Evolutionary conservation across 37 sponge, comb jelly and placozoan species (phyloP).

Genomic region (Amphimedon queenslandica): DNA sequence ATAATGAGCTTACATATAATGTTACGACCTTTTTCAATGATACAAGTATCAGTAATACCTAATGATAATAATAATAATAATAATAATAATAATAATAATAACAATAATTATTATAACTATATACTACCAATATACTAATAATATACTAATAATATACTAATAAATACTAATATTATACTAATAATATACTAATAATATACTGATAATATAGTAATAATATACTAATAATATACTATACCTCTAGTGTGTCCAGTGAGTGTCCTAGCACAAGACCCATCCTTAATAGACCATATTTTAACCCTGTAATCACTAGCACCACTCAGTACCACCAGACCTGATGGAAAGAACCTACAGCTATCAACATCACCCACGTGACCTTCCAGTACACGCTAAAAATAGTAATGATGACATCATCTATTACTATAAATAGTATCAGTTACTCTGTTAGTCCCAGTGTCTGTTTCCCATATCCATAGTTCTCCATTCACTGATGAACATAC

Average conservation of each 20-base stretch:
- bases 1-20: too few relatives aligned
- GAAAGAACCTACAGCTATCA: conserved; percentile 81
- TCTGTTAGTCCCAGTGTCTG: conserved; percentile 61
- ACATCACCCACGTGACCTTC: conserved; percentile 86
- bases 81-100: background rate
- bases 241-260: conserved; percentile 78
- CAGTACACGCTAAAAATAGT: conserved; percentile 39
- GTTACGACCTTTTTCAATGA: too few relatives aligned
- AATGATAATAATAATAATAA: too few relatives aligned
- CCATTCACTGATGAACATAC: conserved; percentile 69
- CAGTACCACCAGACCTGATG: conserved; percentile 85
- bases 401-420: too few relatives aligned
- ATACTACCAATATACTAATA: too few relatives aligned
- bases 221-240: too few relatives aligned
- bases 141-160: too few relatives aligned
- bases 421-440: too few relatives aligned
- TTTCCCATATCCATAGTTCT: conserved; percentile 74
- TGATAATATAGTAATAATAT: too few relatives aligned
- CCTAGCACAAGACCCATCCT: conserved; percentile 85
- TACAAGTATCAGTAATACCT: too few relatives aligned
- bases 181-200: too few relatives aligned
- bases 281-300: conserved; percentile 88
- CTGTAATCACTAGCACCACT: conserved; percentile 81
- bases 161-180: too few relatives aligned
- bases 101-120: background rate